These are phyloP conservation scores for Notiomystis cincta DNA, from an alignment of 2,113 vertebrate genomes.

Conservation along the genomic window DNA sequence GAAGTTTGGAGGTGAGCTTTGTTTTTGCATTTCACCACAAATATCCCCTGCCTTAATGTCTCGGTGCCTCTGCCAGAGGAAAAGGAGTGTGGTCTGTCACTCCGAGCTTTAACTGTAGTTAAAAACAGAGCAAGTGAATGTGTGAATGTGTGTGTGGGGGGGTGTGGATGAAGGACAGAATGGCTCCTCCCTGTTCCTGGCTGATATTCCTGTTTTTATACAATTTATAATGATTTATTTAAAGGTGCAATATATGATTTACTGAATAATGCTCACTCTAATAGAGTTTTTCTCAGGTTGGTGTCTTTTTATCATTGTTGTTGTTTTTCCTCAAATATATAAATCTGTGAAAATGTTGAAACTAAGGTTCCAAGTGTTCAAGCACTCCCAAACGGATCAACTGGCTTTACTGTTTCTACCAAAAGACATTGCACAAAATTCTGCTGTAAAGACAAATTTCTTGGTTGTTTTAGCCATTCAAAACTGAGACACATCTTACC, in stretches of 20 bases:
- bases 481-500: conserved; percentile 62
- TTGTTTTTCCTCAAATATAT: conserved; percentile 16
- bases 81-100: conserved; percentile 28
- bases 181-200: conserved; percentile 19
- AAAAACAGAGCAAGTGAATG: conserved; percentile 12
- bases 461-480: conserved; percentile 39
- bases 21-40: neutral
- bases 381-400: conserved; percentile 36
- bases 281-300: conserved; percentile 81
- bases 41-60: conserved; percentile 43
- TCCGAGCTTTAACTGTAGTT: conserved; percentile 56
- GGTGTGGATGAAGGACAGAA: conserved; percentile 11
- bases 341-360: conserved; percentile 67
- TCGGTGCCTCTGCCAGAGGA: conserved; percentile 44
- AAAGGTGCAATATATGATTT: conserved; percentile 82
- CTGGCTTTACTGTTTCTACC: conserved; percentile 68
- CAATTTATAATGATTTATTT: conserved; percentile 76
- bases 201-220: conserved; percentile 47
- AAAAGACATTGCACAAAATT: conserved; percentile 49
- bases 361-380: conserved; percentile 55
- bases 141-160: neutral
- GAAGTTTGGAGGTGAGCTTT: conserved; percentile 43
- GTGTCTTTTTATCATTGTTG: conserved; percentile 68
- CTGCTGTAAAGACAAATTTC: conserved; percentile 67
- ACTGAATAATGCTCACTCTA: conserved; percentile 74